Percentiles rank a stretch among this genome's conserved stretches.
These are phyloP conservation scores for Genyomyrus donnyi DNA, from an alignment of 2,113 vertebrate genomes.

Conservation along the genomic window DNA sequence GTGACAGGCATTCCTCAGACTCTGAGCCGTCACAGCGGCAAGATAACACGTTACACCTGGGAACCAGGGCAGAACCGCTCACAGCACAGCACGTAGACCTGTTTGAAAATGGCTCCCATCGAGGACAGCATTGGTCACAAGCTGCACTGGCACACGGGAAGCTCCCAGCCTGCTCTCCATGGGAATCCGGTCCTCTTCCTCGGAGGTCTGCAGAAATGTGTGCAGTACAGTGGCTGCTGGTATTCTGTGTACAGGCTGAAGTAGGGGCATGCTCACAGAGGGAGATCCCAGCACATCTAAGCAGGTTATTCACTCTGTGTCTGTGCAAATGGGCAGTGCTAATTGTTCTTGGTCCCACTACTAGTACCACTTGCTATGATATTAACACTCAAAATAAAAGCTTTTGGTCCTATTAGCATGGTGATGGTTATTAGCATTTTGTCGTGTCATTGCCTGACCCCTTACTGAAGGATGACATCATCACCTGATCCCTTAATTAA, in stretches of 20 bases:
- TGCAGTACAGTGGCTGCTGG: background rate
- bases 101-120: background rate
- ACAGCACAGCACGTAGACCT: background rate
- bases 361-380: background rate
- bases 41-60: background rate
- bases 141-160: too few species aligned
- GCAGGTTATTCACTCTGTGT: background rate
- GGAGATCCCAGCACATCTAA: background rate
- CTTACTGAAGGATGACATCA: background rate
- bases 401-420: background rate
- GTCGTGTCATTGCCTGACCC: background rate
- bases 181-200: too few species aligned
- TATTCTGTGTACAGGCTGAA: background rate
- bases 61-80: background rate
- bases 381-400: background rate
- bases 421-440: background rate
- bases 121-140: background rate
- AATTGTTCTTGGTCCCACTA: background rate
- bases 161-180: too few species aligned
- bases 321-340: background rate
- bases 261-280: background rate
- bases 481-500: background rate
- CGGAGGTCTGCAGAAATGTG: background rate
- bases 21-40: background rate
- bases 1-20: background rate